Evolutionary conservation across 30 jellyfish, hydroid and myxozoan genomes (phyloP), one percentile per base, ranked within the genome.

Genomic region (Aurelia sp.): DNA sequence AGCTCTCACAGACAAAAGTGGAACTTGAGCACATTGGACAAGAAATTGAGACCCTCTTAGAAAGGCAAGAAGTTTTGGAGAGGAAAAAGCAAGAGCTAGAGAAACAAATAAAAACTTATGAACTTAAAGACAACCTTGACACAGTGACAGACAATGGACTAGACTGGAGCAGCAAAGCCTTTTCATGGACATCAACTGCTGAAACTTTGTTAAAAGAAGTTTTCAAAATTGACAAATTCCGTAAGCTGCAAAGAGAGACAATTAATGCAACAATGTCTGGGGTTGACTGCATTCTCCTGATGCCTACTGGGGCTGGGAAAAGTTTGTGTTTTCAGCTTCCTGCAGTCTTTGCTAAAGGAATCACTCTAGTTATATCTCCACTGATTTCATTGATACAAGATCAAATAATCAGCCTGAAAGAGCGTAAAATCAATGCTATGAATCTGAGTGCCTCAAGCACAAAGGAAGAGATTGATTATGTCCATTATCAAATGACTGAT

Each of bases 291-390:
- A 62, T 93, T 16, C 47, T 89, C 50, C 41, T 93, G 35, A 87
- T 93, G 97, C 98, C 98, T 18, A 84, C 98, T 13, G 98, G 98
- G 0, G 97, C 96, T 16, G 98, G 98, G 62, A 93, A 93, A 66
- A 88, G 97, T 66, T 55, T 93, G 13, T 93, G 98, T 66, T 93
- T 82, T 73, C 98, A 93, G 78, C 79, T 93, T 0, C 97, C 98
- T 20, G 96, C 98, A 6, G 88, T 85, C 9, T 50, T 88, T 51
- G 75, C 96, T 13, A 66, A 72, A n/a, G 93, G 93, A 27, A 48
- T 84, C 33, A 84, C 88, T 3, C 44, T 84, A 79, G 98, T 93
- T 0, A 85, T 93, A 15, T 81, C 98, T 3, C 98, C 98, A 22
- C 79, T 93, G 30, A 48, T 88, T 3, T 88, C 98, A 0, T 48